Conservation (phyloP, 2,113 vertebrate genomes). For the Sphaerodactylus townsendi region DNA sequence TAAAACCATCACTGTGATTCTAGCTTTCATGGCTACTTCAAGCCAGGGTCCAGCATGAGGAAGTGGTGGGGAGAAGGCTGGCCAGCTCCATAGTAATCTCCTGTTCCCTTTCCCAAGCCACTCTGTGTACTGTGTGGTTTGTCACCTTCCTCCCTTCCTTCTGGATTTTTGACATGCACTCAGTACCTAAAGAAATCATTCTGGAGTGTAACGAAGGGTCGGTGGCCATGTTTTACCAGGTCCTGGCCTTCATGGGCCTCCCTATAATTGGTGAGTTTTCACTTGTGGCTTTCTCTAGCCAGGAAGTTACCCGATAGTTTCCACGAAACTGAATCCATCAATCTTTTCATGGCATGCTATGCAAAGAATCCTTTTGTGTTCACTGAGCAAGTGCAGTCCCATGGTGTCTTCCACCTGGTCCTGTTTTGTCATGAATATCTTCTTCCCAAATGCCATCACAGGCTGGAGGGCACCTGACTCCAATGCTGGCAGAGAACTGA, state of each 20-base stretch:
- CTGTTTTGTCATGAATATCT: too few species aligned
- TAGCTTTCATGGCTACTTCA: constrained; percentile 23
- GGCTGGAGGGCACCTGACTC: too few species aligned
- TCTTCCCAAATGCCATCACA: too few species aligned
- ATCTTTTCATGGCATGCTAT: too few species aligned
- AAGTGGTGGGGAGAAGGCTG: neutral
- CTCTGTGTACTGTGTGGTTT: neutral
- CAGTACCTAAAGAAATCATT: neutral
- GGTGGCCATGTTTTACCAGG: neutral
- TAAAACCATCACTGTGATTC: constrained; percentile 19
- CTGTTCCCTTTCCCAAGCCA: neutral
- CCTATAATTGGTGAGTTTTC: neutral
- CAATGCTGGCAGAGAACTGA: too few species aligned
- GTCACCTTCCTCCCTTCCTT: neutral
- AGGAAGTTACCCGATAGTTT: constrained; percentile 17
- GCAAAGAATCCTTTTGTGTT: too few species aligned
- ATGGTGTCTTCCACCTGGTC: neutral
- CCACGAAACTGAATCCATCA: constrained; percentile 20
- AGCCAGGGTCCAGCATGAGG: constrained; percentile 1
- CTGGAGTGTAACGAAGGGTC: constrained; percentile 4
- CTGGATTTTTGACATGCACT: neutral
- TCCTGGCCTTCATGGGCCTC: constrained; percentile 1
- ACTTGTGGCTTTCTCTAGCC: constrained; percentile 14
- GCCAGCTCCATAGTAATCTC: neutral
- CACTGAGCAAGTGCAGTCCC: too few species aligned